Evolutionary conservation across 1,140 invertebrate genomes (phyloP).

Genomic region (Bombus waltoni): DNA sequence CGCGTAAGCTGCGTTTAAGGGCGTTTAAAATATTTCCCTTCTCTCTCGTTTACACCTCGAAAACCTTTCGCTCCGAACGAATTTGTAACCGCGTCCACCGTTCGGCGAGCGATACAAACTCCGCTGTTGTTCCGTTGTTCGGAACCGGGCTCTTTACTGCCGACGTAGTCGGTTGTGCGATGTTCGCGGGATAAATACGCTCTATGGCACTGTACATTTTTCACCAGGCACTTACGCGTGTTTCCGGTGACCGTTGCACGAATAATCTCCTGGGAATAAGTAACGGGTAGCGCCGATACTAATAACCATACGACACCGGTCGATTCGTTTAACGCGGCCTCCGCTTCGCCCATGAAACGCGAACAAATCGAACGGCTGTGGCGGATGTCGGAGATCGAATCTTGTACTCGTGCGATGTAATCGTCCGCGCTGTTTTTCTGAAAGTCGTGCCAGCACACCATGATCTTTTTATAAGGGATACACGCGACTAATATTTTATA

Average conservation of each 20-base stretch:
- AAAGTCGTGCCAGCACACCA: neutral
- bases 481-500: constrained; percentile 40
- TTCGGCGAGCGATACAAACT: neutral
- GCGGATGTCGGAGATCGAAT: neutral
- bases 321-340: neutral
- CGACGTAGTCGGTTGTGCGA: neutral
- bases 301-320: neutral
- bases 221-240: neutral
- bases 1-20: constrained; percentile 34
- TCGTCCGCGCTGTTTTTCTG: neutral
- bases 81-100: constrained; percentile 39
- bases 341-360: neutral
- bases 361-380: neutral
- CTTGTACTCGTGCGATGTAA: neutral
- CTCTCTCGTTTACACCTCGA: neutral
- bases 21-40: constrained; percentile 36
- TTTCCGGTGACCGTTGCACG: neutral
- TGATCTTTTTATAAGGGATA: constrained; percentile 6
- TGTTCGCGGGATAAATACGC: constrained; percentile 9
- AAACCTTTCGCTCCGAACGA: constrained; percentile 4
- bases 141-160: constrained; percentile 4
- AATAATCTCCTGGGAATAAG: constrained; percentile 14
- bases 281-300: constrained; percentile 33
- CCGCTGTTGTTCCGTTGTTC: neutral
- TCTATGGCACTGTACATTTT: constrained; percentile 34